A percentile compares a stretch with the other conserved stretches of the same genome.
Conservation (phyloP, 2,888 invertebrate genomes). For the Ethmia dodecea region DNA sequence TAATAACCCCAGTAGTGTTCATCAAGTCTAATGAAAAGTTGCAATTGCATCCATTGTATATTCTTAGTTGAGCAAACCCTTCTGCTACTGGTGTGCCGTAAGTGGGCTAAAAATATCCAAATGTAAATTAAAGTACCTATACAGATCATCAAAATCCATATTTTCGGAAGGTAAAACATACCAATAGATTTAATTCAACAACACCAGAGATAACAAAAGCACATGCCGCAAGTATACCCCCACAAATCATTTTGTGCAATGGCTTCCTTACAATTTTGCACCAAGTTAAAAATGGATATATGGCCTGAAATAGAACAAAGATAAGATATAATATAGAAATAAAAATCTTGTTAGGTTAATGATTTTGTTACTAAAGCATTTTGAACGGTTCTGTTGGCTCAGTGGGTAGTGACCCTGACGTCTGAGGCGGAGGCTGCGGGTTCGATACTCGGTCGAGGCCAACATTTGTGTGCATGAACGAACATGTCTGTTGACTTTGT, state of each 20-base stretch:
- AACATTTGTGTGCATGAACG: too few relatives aligned
- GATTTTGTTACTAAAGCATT: too few relatives aligned
- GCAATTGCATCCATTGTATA: slow-evolving; percentile 83
- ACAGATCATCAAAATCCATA: slow-evolving; percentile 1
- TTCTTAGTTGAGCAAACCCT: slow-evolving; percentile 80
- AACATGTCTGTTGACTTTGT: too few relatives aligned
- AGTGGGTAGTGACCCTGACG: too few relatives aligned
- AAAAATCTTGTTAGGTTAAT: too few relatives aligned
- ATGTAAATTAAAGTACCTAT: not conserved
- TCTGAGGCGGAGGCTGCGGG: too few relatives aligned
- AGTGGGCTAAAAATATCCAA: slow-evolving; percentile 59
- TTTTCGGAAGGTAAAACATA: slow-evolving; percentile 31
- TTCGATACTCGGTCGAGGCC: too few relatives aligned
- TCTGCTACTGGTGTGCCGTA: slow-evolving; percentile 76
- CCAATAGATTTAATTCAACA: slow-evolving; percentile 88
- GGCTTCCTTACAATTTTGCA: slow-evolving; percentile 84
- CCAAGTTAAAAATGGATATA: slow-evolving; percentile 89
- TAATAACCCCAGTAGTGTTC: slow-evolving; percentile 18
- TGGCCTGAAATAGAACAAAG: slow-evolving; percentile 57
- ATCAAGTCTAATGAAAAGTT: slow-evolving; percentile 52
- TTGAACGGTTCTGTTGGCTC: too few relatives aligned
- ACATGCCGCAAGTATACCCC: slow-evolving; percentile 89
- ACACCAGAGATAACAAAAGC: slow-evolving; percentile 93
- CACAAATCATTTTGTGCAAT: slow-evolving; percentile 90
- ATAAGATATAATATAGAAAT: too few relatives aligned